A percentile compares a stretch with the other conserved stretches of the same genome.
These are phyloP conservation scores for Eupithecia centaureata DNA, from an alignment of 2,888 invertebrate genomes.

Conservation along the genomic window DNA sequence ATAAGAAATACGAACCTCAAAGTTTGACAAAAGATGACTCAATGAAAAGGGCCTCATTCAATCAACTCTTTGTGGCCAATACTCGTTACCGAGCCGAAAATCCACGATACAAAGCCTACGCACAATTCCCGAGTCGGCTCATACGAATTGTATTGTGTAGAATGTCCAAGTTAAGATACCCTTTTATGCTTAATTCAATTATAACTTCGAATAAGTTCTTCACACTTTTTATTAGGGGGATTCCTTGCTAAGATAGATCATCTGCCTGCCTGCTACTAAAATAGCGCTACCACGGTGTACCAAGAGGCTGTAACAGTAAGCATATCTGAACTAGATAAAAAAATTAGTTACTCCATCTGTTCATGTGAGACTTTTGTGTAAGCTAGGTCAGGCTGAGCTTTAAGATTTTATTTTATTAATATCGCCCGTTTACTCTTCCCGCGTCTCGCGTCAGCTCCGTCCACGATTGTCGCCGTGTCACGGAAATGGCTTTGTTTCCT, in stretches of 20 bases:
- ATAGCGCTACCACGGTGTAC: neutral
- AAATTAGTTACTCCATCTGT: neutral
- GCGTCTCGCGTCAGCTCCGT: slow-evolving; percentile 38
- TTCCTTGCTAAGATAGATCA: neutral
- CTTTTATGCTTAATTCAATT: neutral
- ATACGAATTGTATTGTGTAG: slow-evolving; percentile 9
- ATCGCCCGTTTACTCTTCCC: slow-evolving; percentile 40
- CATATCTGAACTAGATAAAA: neutral
- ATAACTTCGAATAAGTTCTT: neutral
- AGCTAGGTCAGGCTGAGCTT: neutral
- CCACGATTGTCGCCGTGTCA: slow-evolving; percentile 54
- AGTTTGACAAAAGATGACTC: slow-evolving; percentile 10
- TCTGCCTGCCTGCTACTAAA: neutral
- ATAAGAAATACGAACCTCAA: neutral
- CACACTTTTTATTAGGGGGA: neutral
- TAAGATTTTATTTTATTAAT: neutral
- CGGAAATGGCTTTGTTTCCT: slow-evolving; percentile 81
- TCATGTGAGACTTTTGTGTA: neutral
- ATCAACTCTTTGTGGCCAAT: slow-evolving; percentile 11
- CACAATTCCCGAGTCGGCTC: neutral
- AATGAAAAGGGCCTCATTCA: slow-evolving; percentile 9
- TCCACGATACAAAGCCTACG: slow-evolving; percentile 1
- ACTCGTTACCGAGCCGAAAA: slow-evolving; percentile 8
- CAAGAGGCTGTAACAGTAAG: neutral
- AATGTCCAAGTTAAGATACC: slow-evolving; percentile 10